Percentiles rank a stretch among this genome's conserved stretches.
Evolutionary conservation across 2,113 vertebrate genomes (phyloP).

Genomic region (Oryctolagus cuniculus): DNA sequence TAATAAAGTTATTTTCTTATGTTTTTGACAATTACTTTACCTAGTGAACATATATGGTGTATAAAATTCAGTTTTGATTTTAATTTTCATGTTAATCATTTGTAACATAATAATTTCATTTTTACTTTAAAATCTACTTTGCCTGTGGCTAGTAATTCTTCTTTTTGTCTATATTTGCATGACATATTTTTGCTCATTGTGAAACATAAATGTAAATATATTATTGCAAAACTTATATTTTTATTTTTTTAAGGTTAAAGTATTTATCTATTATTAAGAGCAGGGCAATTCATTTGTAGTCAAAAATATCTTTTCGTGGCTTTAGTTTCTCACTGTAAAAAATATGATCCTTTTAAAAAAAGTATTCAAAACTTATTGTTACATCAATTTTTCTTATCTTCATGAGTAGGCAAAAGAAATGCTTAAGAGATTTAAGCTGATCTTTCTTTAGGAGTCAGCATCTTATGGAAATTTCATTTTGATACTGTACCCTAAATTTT

Average conservation of each 20-base stretch:
- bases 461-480: not conserved
- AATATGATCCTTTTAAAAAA: not conserved
- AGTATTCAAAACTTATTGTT: not conserved
- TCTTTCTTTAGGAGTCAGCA: not conserved
- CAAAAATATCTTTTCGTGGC: not conserved
- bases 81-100: not conserved
- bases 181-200: not conserved
- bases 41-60: not conserved
- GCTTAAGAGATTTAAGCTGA: not conserved
- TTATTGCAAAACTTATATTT: not conserved
- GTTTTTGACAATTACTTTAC: not conserved
- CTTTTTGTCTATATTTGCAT: not conserved
- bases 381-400: not conserved
- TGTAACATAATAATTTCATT: not conserved
- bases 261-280: not conserved
- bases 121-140: slow-evolving; percentile 10
- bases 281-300: not conserved
- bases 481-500: not conserved
- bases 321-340: not conserved
- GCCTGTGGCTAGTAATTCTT: not conserved
- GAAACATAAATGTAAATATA: not conserved
- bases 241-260: not conserved
- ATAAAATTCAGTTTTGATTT: not conserved
- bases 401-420: not conserved
- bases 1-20: slow-evolving; percentile 12